Conservation (phyloP, 2,113 vertebrate genomes). For the Heliornis fulica region DNA sequence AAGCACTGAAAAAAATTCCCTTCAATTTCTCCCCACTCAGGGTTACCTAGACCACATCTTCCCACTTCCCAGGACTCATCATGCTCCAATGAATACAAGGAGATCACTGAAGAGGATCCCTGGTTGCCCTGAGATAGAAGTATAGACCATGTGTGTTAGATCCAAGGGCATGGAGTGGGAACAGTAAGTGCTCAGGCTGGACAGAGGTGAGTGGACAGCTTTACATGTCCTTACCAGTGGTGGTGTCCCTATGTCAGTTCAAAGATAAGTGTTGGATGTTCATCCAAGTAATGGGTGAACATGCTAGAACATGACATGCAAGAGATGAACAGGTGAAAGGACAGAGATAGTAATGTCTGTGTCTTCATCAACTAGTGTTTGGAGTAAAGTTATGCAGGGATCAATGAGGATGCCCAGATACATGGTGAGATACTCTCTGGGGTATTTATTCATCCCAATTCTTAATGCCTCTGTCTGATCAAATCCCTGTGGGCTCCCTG, state of each 20-base stretch:
- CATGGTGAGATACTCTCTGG: neutral
- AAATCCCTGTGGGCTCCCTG: neutral
- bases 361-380: neutral
- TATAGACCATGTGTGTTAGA: accelerated
- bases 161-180: neutral
- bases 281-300: neutral
- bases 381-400: neutral
- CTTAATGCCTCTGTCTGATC: neutral
- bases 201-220: neutral
- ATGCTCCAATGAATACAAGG: accelerated
- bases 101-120: neutral
- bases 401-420: neutral
- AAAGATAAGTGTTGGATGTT: neutral
- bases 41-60: neutral
- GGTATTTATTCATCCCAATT: neutral
- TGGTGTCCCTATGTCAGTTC: neutral
- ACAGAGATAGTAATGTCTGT: neutral
- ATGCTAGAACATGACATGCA: neutral
- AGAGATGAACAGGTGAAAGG: neutral
- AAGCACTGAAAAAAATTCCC: too few species aligned
- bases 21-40: neutral
- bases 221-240: accelerated
- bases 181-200: neutral
- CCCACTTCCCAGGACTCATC: neutral
- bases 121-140: neutral